Base-by-base conservation (phyloP, 2,888 invertebrate species). In the Theretra japonica region DNA sequence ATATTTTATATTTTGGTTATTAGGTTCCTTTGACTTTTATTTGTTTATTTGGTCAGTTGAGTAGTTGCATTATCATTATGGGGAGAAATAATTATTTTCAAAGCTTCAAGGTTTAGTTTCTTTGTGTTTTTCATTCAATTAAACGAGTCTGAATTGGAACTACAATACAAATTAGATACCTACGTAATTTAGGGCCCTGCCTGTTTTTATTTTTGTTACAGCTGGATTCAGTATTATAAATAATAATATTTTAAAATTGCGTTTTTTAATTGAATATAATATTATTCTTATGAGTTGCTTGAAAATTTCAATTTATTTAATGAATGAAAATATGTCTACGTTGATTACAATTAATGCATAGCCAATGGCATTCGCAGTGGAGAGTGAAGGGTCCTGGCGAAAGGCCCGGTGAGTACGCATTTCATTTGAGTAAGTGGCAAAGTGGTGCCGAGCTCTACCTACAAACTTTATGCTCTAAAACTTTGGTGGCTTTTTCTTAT, bases 351-450 rank as follows among this genome's bases (percentile, higher is more conserved):
- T 48, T 65, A 23, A 23, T 48, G 21, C 30, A 62, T 62, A 41
- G 19, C 60, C 59, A 73, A 73, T 74, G 71, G 70, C 69, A 76
- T 74, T 75, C 68, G 59, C 21, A 30, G 28, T 79, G 79, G 80
- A 80, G 79, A 77, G 82, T 77, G 80, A 77, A 80, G 79, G 77
- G 79, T 77, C 79, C 75, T 73, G 79, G 77, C 77, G 74, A 83
- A 82, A 79, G 79, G 75, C 76, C 73, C 77, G 75, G 76, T 79
- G 76, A 82, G 84, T 82, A 83, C 79, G 85, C 83, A 81, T 84
- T 85, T 83, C 83, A 86, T 85, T 85, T 84, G 82, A 84, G 82
- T 85, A 83, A 85, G 84, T 85, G 79, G 76, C 73, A 76, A 76
- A 79, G 77, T 77, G 78, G 78, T 76, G 76, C 77, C 77, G 78